Percentiles rank a stretch among this genome's conserved stretches.
Evolutionary conservation across 2,797 vertebrate species (phyloP).

Genomic region (Helarctos malayanus): DNA sequence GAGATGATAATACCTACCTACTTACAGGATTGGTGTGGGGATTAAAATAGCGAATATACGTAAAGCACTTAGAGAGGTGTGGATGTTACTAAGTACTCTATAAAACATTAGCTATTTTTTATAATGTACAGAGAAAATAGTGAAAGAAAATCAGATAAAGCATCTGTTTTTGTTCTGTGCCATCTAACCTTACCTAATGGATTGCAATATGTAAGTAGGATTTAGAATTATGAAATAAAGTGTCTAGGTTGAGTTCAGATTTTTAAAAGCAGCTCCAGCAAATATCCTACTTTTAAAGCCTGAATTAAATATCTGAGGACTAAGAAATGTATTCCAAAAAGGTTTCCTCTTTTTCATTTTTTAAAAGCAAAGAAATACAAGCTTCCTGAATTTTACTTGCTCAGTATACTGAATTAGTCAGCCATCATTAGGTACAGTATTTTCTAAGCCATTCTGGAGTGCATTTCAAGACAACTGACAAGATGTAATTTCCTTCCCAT

Average conservation of each 20-base stretch:
- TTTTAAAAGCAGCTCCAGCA: constrained; percentile 27
- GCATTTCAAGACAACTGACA: constrained; percentile 79
- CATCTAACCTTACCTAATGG: neutral
- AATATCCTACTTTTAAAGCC: constrained; percentile 41
- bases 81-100: neutral
- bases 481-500: constrained; percentile 81
- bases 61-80: neutral
- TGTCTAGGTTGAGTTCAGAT: neutral
- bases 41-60: neutral
- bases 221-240: constrained; percentile 40
- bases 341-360: constrained; percentile 35
- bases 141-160: constrained; percentile 17
- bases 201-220: neutral
- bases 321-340: constrained; percentile 34
- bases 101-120: constrained; percentile 31
- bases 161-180: neutral
- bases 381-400: constrained; percentile 47
- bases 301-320: constrained; percentile 58
- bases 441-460: constrained; percentile 64
- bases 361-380: constrained; percentile 53
- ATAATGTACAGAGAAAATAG: neutral
- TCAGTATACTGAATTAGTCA: constrained; percentile 62
- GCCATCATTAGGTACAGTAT: constrained; percentile 62
- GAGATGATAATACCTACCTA: neutral
- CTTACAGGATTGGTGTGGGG: neutral